A percentile compares a stretch with the other conserved stretches of the same genome.
phyloP scores from a whole-genome alignment of 2,888 invertebrate genomes.

The Mythimna albipuncta region DNA sequence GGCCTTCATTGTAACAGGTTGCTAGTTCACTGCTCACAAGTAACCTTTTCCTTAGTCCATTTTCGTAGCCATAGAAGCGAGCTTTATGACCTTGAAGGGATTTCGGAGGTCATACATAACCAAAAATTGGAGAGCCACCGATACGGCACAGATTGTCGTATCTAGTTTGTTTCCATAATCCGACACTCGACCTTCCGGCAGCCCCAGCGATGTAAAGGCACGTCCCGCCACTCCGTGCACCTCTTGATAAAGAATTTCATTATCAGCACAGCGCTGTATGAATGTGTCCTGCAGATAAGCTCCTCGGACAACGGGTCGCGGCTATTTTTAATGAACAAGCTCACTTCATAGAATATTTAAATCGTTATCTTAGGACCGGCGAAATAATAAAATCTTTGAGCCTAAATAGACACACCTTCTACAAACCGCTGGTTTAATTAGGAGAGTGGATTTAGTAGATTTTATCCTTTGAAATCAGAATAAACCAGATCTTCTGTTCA shows the following conservation, averaged over 20 bases:
- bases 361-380: constrained; percentile 42
- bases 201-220: constrained; percentile 69
- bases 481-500: constrained; percentile 18
- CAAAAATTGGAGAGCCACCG: constrained; percentile 34
- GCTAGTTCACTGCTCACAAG: constrained; percentile 41
- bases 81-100: constrained; percentile 36
- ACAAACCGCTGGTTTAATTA: constrained; percentile 47
- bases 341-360: constrained; percentile 51
- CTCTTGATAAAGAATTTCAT: constrained; percentile 87
- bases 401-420: constrained; percentile 39
- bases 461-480: constrained; percentile 27
- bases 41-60: constrained; percentile 38
- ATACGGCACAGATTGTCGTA: constrained; percentile 51
- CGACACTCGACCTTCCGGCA: constrained; percentile 67
- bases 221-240: constrained; percentile 79
- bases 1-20: constrained; percentile 50
- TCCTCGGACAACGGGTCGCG: constrained; percentile 60
- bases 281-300: constrained; percentile 77
- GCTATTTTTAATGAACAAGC: constrained; percentile 65
- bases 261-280: constrained; percentile 79
- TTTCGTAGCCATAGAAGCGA: constrained; percentile 34
- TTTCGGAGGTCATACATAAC: constrained; percentile 25
- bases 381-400: constrained; percentile 47
- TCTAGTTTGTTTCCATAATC: constrained; percentile 64
- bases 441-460: constrained; percentile 36